Percentiles rank a stretch among this genome's conserved stretches.
phyloP scores from a whole-genome alignment of 1,140 invertebrate species.

The Temnothorax curvispinosus region DNA sequence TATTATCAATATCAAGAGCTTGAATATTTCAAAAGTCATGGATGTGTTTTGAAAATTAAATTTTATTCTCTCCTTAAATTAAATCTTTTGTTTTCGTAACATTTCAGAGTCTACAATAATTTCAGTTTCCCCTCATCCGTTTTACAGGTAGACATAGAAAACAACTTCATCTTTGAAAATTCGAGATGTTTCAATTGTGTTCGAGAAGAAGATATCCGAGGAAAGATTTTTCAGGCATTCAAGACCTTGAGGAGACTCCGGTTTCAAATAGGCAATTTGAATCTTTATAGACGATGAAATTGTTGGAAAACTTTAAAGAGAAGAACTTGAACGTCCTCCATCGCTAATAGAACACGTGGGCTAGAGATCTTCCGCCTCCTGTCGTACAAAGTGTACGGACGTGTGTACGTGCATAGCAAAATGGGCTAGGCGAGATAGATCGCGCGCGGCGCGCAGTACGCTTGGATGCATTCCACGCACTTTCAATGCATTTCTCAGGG shows the following conservation, averaged over 20 bases:
- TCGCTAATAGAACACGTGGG: not conserved
- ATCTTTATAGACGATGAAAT: not conserved
- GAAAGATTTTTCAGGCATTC: not conserved
- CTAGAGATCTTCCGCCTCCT: not conserved
- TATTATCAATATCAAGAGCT: not conserved
- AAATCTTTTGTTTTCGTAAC: not conserved
- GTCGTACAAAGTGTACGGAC: not conserved
- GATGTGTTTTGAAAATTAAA: not conserved
- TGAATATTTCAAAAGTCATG: not conserved
- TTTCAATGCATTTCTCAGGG: slow-evolving; percentile 83
- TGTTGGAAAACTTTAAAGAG: not conserved
- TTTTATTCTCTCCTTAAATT: not conserved
- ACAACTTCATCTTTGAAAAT: not conserved
- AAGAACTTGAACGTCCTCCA: not conserved
- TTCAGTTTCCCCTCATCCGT: not conserved
- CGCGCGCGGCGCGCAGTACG: slow-evolving; percentile 40
- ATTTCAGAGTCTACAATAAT: not conserved
- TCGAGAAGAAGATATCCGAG: no score
- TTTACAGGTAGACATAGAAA: not conserved
- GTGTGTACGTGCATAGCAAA: slow-evolving; percentile 73
- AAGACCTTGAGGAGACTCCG: not conserved
- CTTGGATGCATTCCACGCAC: slow-evolving; percentile 81
- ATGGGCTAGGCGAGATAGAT: slow-evolving; percentile 81
- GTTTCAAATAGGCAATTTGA: not conserved
- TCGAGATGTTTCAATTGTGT: not conserved